These are phyloP conservation scores for Plagodis pulveraria DNA, from an alignment of 2,888 invertebrate genomes.

Conservation along the genomic window DNA sequence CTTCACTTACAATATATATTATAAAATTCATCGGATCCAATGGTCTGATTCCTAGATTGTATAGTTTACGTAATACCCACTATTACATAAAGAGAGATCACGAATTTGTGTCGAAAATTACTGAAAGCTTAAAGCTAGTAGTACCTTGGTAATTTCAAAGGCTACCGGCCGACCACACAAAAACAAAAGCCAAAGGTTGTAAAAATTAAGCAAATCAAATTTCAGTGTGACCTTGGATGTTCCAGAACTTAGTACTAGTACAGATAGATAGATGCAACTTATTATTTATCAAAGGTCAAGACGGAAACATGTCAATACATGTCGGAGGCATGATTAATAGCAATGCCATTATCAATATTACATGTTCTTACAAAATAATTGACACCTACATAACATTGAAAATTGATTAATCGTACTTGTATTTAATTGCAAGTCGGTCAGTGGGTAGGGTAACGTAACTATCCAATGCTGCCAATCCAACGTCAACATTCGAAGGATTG, in stretches of 20 bases:
- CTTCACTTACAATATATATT: too few species aligned
- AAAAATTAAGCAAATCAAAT: conserved; percentile 2
- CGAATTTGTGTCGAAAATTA: too few species aligned
- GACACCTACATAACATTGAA: not conserved
- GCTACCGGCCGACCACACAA: too few species aligned
- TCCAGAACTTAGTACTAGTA: conserved; percentile 12
- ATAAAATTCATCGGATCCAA: too few species aligned
- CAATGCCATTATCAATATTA: not conserved
- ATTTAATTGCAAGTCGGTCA: conserved; percentile 18
- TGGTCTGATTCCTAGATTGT: too few species aligned
- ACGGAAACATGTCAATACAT: conserved; percentile 17
- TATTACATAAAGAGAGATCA: too few species aligned
- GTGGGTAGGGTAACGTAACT: conserved; percentile 4
- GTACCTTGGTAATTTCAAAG: too few species aligned
- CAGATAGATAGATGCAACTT: conserved; percentile 15
- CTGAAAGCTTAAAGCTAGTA: too few species aligned
- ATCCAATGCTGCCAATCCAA: not conserved
- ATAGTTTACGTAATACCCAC: too few species aligned
- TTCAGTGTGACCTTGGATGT: conserved; percentile 6
- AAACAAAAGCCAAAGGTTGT: not conserved
- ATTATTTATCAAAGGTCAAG: conserved; percentile 19
- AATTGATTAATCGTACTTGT: not conserved
- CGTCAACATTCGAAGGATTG: conserved; percentile 41
- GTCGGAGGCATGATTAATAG: conserved; percentile 2
- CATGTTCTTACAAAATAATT: conserved; percentile 1